A percentile compares a stretch with the other conserved stretches of the same genome.
These are phyloP conservation scores for Camelus dromedarius DNA, from an alignment of 2,113 vertebrate species.

Conservation along the genomic window DNA sequence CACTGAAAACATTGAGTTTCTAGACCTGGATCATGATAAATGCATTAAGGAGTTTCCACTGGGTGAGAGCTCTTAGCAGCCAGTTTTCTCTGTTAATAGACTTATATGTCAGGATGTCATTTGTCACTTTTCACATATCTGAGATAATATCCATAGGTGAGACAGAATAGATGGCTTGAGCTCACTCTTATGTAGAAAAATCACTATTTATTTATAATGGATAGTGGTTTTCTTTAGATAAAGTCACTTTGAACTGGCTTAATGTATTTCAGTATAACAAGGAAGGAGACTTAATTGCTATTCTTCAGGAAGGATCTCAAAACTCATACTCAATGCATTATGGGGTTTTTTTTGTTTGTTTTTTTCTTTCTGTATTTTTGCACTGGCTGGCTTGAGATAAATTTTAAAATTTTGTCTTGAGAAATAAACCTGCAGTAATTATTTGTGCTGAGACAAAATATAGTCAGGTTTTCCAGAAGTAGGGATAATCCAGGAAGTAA, in stretches of 20 bases:
- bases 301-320: neutral
- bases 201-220: neutral
- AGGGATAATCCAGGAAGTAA: constrained; percentile 27
- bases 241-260: constrained; percentile 1
- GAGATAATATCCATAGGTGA: constrained; percentile 26
- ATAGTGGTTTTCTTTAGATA: constrained; percentile 50
- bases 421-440: neutral
- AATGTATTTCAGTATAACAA: constrained; percentile 16
- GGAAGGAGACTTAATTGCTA: neutral
- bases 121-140: constrained; percentile 10
- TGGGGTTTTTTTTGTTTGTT: neutral
- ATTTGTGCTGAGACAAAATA: constrained; percentile 20
- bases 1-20: constrained; percentile 34
- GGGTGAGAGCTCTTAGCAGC: constrained; percentile 41
- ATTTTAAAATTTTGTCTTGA: constrained; percentile 15
- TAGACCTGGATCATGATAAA: constrained; percentile 43
- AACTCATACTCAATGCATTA: neutral
- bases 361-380: neutral
- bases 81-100: constrained; percentile 20
- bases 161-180: neutral
- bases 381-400: neutral
- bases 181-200: constrained; percentile 21
- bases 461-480: neutral
- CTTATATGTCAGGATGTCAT: neutral
- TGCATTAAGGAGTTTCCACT: constrained; percentile 48